Evolutionary conservation across 92 coral and sea anemone species (phyloP).

Genomic region (Micromussa lordhowensis): DNA sequence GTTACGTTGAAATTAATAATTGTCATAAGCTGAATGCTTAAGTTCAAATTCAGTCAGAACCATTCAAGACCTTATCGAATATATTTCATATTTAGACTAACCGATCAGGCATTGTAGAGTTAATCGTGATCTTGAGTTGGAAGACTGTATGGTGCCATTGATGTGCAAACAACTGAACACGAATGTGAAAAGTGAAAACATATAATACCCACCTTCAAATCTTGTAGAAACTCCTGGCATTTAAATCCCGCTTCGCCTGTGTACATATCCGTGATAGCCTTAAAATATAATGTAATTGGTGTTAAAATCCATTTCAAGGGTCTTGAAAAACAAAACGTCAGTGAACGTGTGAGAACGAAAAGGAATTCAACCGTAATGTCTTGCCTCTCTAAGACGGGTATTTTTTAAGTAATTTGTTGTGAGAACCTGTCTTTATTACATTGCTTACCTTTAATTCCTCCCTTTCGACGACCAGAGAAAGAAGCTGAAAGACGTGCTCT

Average conservation of each 20-base stretch:
- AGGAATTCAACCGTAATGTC: neutral
- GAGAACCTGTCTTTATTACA: neutral
- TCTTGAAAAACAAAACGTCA: neutral
- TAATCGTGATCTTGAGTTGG: neutral
- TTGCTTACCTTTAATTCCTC: slow-evolving; percentile 21
- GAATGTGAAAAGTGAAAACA: neutral
- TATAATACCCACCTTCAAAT: slow-evolving; percentile 22
- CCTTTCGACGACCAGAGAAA: neutral
- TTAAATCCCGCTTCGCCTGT: slow-evolving; percentile 53
- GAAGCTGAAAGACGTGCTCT: slow-evolving; percentile 15
- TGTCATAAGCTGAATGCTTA: no score
- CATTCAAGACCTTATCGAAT: no score
- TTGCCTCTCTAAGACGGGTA: neutral
- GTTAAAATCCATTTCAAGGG: neutral
- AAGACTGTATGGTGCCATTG: neutral
- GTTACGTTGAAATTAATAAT: no score
- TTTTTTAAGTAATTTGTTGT: no score
- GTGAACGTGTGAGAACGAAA: neutral
- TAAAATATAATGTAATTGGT: neutral
- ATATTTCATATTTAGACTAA: neutral
- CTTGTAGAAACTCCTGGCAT: slow-evolving; percentile 35
- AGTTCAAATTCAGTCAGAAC: no score
- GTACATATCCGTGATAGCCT: slow-evolving; percentile 46
- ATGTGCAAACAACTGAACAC: neutral
- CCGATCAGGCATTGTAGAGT: neutral